Evolutionary conservation across 1,140 invertebrate genomes (phyloP).

Genomic region (Bombus haemorrhoidalis): DNA sequence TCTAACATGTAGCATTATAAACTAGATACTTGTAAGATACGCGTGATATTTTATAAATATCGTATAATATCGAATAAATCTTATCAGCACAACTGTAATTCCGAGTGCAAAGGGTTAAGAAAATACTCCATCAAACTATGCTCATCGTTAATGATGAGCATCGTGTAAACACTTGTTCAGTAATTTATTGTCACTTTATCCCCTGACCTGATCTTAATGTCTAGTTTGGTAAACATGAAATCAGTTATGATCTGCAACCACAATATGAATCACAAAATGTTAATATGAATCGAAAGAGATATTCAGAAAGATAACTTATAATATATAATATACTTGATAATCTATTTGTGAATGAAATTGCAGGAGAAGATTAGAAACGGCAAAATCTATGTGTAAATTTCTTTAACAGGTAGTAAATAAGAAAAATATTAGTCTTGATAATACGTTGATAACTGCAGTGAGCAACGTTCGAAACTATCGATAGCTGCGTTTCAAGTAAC

Average conservation of each 20-base stretch:
- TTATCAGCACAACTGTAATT: not conserved
- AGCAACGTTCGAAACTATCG: slow-evolving; percentile 39
- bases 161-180: not conserved
- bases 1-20: not conserved
- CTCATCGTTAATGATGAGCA: not conserved
- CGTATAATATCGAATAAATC: too few species aligned
- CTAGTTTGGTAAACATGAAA: not conserved
- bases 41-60: too few species aligned
- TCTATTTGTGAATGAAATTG: not conserved
- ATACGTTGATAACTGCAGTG: not conserved
- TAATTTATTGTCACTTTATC: not conserved
- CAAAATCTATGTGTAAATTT: not conserved
- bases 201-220: not conserved
- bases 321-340: not conserved
- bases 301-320: not conserved
- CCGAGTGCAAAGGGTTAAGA: not conserved
- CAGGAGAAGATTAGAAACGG: too few species aligned
- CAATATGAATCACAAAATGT: not conserved
- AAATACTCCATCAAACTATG: not conserved
- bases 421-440: not conserved
- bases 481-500: slow-evolving; percentile 56
- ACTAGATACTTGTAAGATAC: not conserved
- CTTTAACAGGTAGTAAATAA: not conserved
- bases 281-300: not conserved
- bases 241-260: not conserved